Base-by-base conservation (phyloP, 2,797 vertebrate species). In the Lacerta viridis region DNA sequence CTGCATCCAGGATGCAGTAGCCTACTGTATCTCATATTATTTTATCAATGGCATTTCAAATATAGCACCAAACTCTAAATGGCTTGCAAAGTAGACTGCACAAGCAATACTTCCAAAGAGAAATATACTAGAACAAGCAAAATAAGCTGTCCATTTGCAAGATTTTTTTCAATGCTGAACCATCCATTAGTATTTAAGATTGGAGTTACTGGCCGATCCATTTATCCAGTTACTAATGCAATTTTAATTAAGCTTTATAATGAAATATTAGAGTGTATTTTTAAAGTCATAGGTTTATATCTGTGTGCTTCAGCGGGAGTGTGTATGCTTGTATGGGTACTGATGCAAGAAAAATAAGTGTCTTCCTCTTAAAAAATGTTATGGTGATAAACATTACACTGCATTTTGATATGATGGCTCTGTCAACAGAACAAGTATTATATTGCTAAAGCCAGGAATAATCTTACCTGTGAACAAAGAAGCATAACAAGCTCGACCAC, bases 401-500 rank as follows among this genome's bases (percentile, higher is more conserved):
- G 33, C 7, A 84, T 50, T 76, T 0, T 0, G 39, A 3, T 68
- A 3, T 68, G 5, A 9, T 20, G 33, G 33, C 89, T 81, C 55
- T 72, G 20, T 61, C 33, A 86, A 86, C 64, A 91, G 88, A 90
- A 36, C 4, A 55, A 81, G 86, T n/a, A 91, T 85, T 71, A 43
- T 15, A 85, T 4, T 89, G 59, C 71, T 82, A 86, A 88, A 87
- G 59, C 2, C 55, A 76, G 43, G 88, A 41, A 66, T 87, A 1
- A 20, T n/a, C 96, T 97, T 96, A 99, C 99, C 98, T 99, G 99
- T 93, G 99, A 99, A 97, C 99, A 99, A 90, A 99, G 98, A 95
- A 99, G 97, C 99, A 99, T 99, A 84, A 99, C 99, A 10, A 99
- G 98, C 93, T 99, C 99, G 84, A 99, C 99, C 93, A 99, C 99